Evolutionary conservation across 2,113 vertebrate genomes (phyloP).

Genomic region (Hippocampus mohnikei): DNA sequence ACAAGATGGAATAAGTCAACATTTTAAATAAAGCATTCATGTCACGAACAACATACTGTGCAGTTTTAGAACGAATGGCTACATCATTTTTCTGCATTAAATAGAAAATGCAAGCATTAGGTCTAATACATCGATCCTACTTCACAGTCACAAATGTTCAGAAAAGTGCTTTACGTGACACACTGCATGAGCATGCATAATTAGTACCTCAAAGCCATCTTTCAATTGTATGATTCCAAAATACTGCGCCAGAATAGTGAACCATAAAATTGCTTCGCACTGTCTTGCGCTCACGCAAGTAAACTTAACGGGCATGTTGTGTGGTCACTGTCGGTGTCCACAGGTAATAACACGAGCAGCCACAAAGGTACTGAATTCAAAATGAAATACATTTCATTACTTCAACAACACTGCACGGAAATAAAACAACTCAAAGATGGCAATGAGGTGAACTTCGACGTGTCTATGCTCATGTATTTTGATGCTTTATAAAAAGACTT

Average conservation of each 20-base stretch:
- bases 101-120: neutral
- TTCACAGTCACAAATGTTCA: constrained; percentile 1
- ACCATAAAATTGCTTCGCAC: neutral
- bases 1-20: neutral
- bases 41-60: constrained; percentile 3
- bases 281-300: constrained; percentile 11
- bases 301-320: constrained; percentile 8
- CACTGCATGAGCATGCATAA: constrained; percentile 12
- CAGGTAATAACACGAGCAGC: constrained; percentile 25
- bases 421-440: constrained; percentile 26
- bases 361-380: constrained; percentile 11
- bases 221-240: constrained; percentile 48
- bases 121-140: constrained; percentile 5
- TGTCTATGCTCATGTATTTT: constrained; percentile 17
- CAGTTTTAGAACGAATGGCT: constrained; percentile 8
- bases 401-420: constrained; percentile 30
- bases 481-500: constrained; percentile 15
- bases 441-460: constrained; percentile 17
- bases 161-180: neutral
- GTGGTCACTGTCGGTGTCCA: neutral
- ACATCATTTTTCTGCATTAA: constrained; percentile 7
- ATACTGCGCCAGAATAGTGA: constrained; percentile 8
- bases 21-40: constrained; percentile 9
- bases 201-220: constrained; percentile 20
- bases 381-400: constrained; percentile 20